Base-by-base conservation (phyloP, 1,140 invertebrate species). In the Paralvinella palmiformis region DNA sequence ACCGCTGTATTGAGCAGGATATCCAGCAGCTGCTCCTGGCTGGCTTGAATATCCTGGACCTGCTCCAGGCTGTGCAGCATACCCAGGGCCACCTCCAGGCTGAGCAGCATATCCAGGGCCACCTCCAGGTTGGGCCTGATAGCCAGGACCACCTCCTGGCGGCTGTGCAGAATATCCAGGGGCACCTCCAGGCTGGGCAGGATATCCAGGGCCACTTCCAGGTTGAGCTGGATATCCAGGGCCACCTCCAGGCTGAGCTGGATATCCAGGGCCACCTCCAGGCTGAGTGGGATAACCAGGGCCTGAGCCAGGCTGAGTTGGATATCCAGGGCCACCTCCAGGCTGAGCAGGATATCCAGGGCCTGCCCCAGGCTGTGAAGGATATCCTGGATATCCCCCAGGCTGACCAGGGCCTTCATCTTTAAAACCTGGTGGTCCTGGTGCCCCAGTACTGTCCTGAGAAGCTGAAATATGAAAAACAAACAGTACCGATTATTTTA, bases 31-130 rank as follows among this genome's bases (percentile, higher is more conserved):
- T 24, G 41, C 4, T 52, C 20, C 20, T 62, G 60, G 45, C 5
- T 17, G 60, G 17, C 53, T 24, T 15, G n/a, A 22, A n/a, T 45
- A 41, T 7, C 45, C 41, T n/a, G 24, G n/a, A 27, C 3, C 3
- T 6, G 41, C n/a, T 20, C 41, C 41, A 33, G 35, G 60, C n/a
- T 62, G 41, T n/a, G n/a, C n/a, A n/a, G n/a, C n/a, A n/a, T n/a
- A n/a, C n/a, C n/a, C n/a, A 50, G 7, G 20, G 3, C 60, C 60
- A 62, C 45, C 41, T 7, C 20, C 5, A 24, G 41, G 37, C 29
- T 41, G 60, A 33, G 60, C 41, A 10, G 22, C 24, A 52, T 29
- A 48, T 5, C 33, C 59, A 29, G 5, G 13, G 13, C 10, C 15
- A 17, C 13, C 24, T 32, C 33, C 24, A 20, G 56, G 56, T 31